Percentiles rank a stretch among this genome's conserved stretches.
Evolutionary conservation across 2,888 invertebrate genomes (phyloP).

Genomic region (Nomada fucata): DNA sequence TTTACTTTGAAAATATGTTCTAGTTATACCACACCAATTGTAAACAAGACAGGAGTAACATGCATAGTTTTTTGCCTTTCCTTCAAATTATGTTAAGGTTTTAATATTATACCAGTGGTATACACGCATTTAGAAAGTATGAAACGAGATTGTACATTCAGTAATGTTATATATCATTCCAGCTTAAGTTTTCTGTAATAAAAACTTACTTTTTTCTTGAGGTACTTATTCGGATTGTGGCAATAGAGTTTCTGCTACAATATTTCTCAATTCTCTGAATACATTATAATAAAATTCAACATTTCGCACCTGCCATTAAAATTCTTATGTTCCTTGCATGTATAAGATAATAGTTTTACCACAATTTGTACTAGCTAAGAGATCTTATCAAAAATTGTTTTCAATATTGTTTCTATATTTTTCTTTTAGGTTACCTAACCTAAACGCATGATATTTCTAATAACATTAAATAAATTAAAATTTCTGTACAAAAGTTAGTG

Average conservation of each 20-base stretch:
- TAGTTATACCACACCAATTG: slow-evolving; percentile 7
- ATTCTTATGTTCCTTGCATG: too few species aligned
- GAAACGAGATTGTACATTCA: background rate
- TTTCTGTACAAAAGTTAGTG: background rate
- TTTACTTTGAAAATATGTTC: background rate
- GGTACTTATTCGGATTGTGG: too few species aligned
- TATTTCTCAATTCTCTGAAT: too few species aligned
- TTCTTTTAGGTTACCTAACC: background rate
- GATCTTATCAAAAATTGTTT: background rate
- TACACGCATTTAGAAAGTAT: background rate
- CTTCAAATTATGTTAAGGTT: background rate
- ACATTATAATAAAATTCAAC: too few species aligned
- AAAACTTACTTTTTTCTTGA: too few species aligned
- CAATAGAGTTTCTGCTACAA: too few species aligned
- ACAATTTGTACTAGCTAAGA: background rate
- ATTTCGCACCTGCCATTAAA: too few species aligned
- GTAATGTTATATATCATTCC: slow-evolving; percentile 8
- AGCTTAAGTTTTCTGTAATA: background rate
- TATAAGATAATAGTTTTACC: background rate
- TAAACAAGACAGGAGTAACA: slow-evolving; percentile 3
- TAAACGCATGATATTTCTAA: background rate
- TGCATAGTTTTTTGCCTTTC: background rate
- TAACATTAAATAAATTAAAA: background rate
- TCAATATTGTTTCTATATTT: background rate
- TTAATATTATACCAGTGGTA: background rate